phyloP scores from a whole-genome alignment of 2,888 invertebrate genomes.

The Apodemia zela region DNA sequence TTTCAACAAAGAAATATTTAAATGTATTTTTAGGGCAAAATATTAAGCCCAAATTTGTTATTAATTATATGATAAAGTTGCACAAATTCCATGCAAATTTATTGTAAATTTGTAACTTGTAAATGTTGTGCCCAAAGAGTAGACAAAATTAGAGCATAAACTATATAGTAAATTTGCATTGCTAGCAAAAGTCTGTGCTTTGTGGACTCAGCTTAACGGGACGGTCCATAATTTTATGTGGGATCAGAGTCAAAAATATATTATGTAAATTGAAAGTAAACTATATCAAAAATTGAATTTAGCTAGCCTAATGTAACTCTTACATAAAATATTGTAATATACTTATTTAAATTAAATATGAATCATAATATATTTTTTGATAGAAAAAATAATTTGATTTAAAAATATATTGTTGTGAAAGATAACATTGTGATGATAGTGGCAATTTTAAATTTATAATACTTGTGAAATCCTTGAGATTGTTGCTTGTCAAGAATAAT shows the following conservation, averaged over 20 bases:
- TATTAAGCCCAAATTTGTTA: too few species aligned
- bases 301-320: slow-evolving; percentile 4
- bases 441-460: neutral
- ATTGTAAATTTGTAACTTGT: neutral
- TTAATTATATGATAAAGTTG: neutral
- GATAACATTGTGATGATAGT: slow-evolving; percentile 3
- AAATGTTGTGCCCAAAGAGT: too few species aligned
- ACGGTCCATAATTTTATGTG: neutral
- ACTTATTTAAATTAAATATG: neutral
- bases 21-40: too few species aligned
- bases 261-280: neutral
- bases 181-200: neutral
- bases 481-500: slow-evolving; percentile 1
- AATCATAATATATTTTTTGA: slow-evolving; percentile 14
- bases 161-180: neutral
- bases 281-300: neutral
- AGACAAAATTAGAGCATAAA: too few species aligned
- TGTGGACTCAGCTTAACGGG: neutral
- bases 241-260: neutral
- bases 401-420: neutral
- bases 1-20: too few species aligned
- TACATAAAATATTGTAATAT: slow-evolving; percentile 5
- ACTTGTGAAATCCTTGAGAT: neutral
- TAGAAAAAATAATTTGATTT: neutral
- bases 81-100: neutral